Percentiles rank a stretch among this genome's conserved stretches.
Evolutionary conservation across 2,888 invertebrate genomes (phyloP).

Genomic region (Nomada hirtipes): DNA sequence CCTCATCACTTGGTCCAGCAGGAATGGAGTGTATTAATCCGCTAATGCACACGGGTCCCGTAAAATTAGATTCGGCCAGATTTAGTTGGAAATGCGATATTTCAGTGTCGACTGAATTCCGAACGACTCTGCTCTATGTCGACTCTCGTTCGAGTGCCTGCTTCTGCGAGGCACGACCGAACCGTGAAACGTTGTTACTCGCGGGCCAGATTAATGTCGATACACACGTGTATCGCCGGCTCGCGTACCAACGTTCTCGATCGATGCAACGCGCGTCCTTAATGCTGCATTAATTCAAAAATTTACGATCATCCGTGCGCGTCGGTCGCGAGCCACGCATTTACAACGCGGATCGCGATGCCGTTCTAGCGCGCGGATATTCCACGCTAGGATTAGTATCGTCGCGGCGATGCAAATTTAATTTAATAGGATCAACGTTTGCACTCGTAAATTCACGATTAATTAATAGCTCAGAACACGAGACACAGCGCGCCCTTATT

Average conservation of each 20-base stretch:
- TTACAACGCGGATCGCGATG: slow-evolving; percentile 35
- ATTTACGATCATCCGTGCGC: slow-evolving; percentile 52
- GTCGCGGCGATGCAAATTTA: slow-evolving; percentile 40
- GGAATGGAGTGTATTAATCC: slow-evolving; percentile 81
- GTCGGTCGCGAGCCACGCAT: slow-evolving; percentile 32
- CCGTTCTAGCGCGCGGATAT: slow-evolving; percentile 31
- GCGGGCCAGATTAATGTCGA: slow-evolving; percentile 64
- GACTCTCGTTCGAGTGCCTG: slow-evolving; percentile 22
- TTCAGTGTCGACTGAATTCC: slow-evolving; percentile 74
- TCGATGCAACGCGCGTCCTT: slow-evolving; percentile 58
- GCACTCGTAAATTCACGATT: slow-evolving; percentile 41
- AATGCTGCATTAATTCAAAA: slow-evolving; percentile 62
- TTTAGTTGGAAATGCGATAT: slow-evolving; percentile 78
- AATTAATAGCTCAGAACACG: slow-evolving; percentile 27
- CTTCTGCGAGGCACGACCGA: slow-evolving; percentile 51
- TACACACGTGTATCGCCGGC: slow-evolving; percentile 23
- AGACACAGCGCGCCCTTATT: background rate
- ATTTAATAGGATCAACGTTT: slow-evolving; percentile 43
- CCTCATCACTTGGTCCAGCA: slow-evolving; percentile 80
- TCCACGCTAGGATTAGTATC: slow-evolving; percentile 39
- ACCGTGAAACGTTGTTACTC: slow-evolving; percentile 66
- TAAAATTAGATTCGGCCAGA: slow-evolving; percentile 81
- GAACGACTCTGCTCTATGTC: slow-evolving; percentile 42
- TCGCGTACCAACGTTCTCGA: slow-evolving; percentile 32
- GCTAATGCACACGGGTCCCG: slow-evolving; percentile 81